A percentile compares a stretch with the other conserved stretches of the same genome.
Evolutionary conservation across 2,888 invertebrate species (phyloP).

Genomic region (Drosophila cognata): DNA sequence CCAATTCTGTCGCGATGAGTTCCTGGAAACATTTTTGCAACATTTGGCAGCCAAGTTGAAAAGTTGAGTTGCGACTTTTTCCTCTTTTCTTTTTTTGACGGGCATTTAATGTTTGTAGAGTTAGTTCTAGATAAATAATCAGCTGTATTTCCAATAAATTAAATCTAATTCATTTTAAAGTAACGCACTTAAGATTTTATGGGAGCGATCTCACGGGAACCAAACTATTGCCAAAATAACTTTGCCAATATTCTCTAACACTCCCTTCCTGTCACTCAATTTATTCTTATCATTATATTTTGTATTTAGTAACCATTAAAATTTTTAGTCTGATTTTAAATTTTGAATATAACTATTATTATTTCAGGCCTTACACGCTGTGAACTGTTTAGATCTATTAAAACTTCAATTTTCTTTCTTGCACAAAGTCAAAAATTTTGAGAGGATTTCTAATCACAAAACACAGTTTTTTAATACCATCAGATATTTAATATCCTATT

Average conservation of each 20-base stretch:
- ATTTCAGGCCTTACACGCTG: not conserved
- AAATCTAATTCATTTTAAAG: not conserved
- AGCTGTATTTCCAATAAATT: not conserved
- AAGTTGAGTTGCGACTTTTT: not conserved
- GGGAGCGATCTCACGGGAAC: not conserved
- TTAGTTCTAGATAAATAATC: not conserved
- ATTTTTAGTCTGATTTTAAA: not conserved
- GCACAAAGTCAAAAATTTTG: not conserved
- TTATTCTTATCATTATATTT: too few relatives aligned
- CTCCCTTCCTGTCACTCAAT: too few relatives aligned
- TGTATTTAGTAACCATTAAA: accelerated
- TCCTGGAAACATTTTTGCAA: constrained; percentile 26
- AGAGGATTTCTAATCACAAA: not conserved
- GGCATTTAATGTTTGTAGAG: not conserved
- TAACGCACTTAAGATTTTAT: not conserved
- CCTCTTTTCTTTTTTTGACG: not conserved
- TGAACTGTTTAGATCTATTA: not conserved
- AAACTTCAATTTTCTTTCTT: not conserved
- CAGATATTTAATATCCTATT: not conserved
- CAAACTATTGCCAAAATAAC: not conserved
- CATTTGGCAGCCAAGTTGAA: constrained; percentile 33
- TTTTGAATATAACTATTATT: not conserved
- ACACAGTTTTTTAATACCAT: too few relatives aligned
- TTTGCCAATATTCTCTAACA: too few relatives aligned
- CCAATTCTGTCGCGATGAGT: constrained; percentile 16